Percentiles rank a stretch among this genome's conserved stretches.
Conservation (phyloP, 2,797 vertebrate species). For the Acridotheres tristis region DNA sequence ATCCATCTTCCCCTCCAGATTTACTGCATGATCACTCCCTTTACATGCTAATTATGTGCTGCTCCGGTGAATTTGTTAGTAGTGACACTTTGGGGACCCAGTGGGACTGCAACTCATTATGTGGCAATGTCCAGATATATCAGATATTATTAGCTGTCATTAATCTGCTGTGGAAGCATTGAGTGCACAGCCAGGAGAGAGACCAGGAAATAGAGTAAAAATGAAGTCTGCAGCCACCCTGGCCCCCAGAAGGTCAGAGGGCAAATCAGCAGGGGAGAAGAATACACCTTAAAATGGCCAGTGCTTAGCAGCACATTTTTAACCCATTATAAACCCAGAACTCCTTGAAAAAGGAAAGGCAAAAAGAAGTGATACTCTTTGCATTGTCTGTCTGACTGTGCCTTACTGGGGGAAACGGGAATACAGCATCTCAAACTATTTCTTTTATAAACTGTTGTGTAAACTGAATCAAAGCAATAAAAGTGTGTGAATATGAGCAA, state of each 20-base stretch:
- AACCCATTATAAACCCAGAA: slow-evolving; percentile 20
- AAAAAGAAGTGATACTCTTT: background rate
- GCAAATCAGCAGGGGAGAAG: slow-evolving; percentile 75
- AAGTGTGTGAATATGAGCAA: background rate
- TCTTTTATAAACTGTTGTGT: background rate
- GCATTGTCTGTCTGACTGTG: fast-evolving
- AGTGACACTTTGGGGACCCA: slow-evolving; percentile 95
- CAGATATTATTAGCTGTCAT: slow-evolving; percentile 99
- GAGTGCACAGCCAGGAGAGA: slow-evolving; percentile 74
- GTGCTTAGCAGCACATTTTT: slow-evolving; percentile 55
- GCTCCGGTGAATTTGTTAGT: slow-evolving; percentile 97
- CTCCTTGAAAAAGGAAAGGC: background rate
- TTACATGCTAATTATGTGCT: slow-evolving; percentile 96
- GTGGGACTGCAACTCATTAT: slow-evolving; percentile 99
- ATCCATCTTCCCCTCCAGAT: slow-evolving; percentile 94
- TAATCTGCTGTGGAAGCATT: slow-evolving; percentile 93
- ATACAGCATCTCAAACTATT: background rate
- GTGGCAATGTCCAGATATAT: slow-evolving; percentile 97
- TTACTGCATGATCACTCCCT: slow-evolving; percentile 90
- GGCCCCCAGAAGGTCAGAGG: slow-evolving; percentile 79
- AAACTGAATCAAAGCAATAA: background rate
- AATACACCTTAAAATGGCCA: slow-evolving; percentile 50
- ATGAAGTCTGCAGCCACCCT: slow-evolving; percentile 76
- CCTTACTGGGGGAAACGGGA: background rate
- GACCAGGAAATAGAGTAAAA: slow-evolving; percentile 81